Base-by-base conservation (phyloP, 2,113 vertebrate genomes). In the Hiodon alosoides region DNA sequence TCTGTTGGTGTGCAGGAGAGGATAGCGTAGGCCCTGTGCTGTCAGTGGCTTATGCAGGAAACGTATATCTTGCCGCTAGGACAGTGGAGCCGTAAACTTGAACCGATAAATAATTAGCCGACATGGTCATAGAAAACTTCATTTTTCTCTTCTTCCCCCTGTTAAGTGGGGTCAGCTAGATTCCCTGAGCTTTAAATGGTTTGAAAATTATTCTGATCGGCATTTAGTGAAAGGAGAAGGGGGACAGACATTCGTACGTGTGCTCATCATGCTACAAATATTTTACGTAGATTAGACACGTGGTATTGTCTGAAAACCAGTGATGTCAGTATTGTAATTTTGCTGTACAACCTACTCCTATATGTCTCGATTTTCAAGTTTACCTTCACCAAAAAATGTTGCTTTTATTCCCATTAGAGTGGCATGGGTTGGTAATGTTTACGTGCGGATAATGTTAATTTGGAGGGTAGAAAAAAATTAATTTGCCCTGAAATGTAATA, bases 321-420 rank as follows among this genome's bases (percentile, higher is more conserved):
- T 75, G 55, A 57, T 54, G 51, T 65, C 54, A 73, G 55, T 75
- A 75, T 75, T 75, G 73, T 74, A 67, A 67, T 75, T 57, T 58
- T 75, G 54, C 55, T 75, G 64, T 75, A 57, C 14, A 48, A 50
- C 13, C 62, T 67, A 53, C 62, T 54, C n/a, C 9, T 7, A 46
- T 52, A 17, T 67, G 7, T 53, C 65, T 75, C 54, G 58, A 16
- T 52, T 73, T 57, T 67, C 52, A 47, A 55, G 17, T 55, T 54
- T 64, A 62, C 10, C 52, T 3, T 48, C 5, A 47, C 52, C 62
- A 5, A 68, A 13, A 74, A 57, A 53, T 51, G 7, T 3, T 16
- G 17, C 31, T 67, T 75, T 60, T 62, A 66, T 58, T 54, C 47
- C 58, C 14, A 67, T 72, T 72, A 17, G 9, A 52, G 13, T 58